Conservation (phyloP, 2,888 invertebrate genomes). For the Athalia circularis region DNA sequence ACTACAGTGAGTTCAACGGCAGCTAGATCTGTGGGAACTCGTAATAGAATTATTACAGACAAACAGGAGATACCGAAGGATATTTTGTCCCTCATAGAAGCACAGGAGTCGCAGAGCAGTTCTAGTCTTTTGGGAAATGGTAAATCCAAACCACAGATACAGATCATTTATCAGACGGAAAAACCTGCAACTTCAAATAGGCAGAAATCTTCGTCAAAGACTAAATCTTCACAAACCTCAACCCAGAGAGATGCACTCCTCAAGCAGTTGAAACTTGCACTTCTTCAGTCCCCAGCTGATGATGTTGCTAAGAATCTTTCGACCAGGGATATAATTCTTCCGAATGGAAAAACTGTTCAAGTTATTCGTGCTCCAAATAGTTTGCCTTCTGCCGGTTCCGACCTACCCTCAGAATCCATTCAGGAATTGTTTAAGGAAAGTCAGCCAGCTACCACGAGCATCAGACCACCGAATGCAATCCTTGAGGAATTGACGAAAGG, state of each 20-base stretch:
- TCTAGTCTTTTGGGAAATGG: not conserved
- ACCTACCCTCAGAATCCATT: slow-evolving; percentile 55
- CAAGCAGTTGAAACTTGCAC: slow-evolving; percentile 84
- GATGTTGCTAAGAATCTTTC: slow-evolving; percentile 82
- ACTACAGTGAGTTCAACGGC: slow-evolving; percentile 32
- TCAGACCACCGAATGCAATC: slow-evolving; percentile 80
- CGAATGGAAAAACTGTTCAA: slow-evolving; percentile 80
- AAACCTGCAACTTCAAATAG: slow-evolving; percentile 63
- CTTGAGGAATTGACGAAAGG: slow-evolving; percentile 88
- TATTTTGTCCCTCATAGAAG: slow-evolving; percentile 58
- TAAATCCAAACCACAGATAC: slow-evolving; percentile 75
- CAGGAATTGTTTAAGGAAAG: slow-evolving; percentile 53
- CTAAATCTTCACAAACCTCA: slow-evolving; percentile 57
- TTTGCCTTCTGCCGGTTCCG: slow-evolving; percentile 60
- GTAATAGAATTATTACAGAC: slow-evolving; percentile 47
- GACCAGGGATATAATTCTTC: slow-evolving; percentile 83
- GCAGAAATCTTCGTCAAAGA: slow-evolving; percentile 70
- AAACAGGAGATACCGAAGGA: slow-evolving; percentile 61
- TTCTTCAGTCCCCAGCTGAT: slow-evolving; percentile 82
- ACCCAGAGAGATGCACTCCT: slow-evolving; percentile 82
- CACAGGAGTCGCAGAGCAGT: slow-evolving; percentile 35
- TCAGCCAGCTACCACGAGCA: slow-evolving; percentile 75
- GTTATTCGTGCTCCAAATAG: slow-evolving; percentile 65
- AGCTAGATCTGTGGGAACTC: slow-evolving; percentile 48
- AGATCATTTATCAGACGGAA: slow-evolving; percentile 75